Evolutionary conservation across 2,797 vertebrate genomes (phyloP).

Genomic region (Galaxias olidus): DNA sequence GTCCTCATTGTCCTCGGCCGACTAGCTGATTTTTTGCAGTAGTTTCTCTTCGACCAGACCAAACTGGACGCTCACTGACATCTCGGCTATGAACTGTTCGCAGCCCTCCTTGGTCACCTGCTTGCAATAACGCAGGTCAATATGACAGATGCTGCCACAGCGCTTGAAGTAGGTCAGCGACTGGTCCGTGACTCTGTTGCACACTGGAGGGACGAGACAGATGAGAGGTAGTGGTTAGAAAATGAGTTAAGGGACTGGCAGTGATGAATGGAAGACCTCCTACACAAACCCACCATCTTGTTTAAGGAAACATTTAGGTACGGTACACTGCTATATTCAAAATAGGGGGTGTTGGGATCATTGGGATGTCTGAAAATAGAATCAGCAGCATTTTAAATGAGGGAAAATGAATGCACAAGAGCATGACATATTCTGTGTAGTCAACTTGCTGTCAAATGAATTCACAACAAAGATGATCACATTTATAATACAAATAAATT

Average conservation of each 20-base stretch:
- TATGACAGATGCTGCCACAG: constrained; percentile 93
- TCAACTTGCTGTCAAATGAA: too few species aligned
- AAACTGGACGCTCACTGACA: constrained; percentile 97
- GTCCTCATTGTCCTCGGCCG: background rate
- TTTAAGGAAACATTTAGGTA: background rate
- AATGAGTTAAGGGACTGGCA: background rate
- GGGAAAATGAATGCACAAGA: too few species aligned
- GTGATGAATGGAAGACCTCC: constrained; percentile 19
- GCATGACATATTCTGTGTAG: too few species aligned
- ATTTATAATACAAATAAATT: too few species aligned
- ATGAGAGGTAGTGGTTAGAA: constrained; percentile 28
- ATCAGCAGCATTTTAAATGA: too few species aligned
- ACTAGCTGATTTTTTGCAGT: constrained; percentile 93
- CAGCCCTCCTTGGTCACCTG: constrained; percentile 94
- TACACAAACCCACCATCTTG: constrained; percentile 23
- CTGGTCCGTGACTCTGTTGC: constrained; percentile 95
- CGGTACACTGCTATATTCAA: too few species aligned
- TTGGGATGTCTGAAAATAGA: too few species aligned
- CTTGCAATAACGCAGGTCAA: constrained; percentile 96
- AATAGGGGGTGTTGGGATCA: too few species aligned
- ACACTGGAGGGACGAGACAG: constrained; percentile 76
- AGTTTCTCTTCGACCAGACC: constrained; percentile 93
- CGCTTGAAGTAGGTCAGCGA: constrained; percentile 97
- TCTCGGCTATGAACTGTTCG: constrained; percentile 93
- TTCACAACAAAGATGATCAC: too few species aligned